Percentiles rank a stretch among this genome's conserved stretches.
phyloP scores from a whole-genome alignment of 2,888 invertebrate species.

The Stratiomys singularior region DNA sequence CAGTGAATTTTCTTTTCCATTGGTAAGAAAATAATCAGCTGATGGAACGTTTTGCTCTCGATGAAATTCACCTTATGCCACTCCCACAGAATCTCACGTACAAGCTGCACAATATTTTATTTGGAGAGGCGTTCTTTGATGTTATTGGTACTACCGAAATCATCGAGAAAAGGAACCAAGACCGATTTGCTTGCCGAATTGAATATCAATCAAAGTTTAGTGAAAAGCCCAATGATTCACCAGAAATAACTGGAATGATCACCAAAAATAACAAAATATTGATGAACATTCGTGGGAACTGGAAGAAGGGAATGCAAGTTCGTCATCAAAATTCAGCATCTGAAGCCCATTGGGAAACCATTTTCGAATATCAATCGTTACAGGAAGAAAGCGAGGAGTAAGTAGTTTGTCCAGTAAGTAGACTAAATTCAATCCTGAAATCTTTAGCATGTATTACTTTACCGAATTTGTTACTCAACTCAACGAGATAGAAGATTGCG shows the following conservation, averaged over 20 bases:
- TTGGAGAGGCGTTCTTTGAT: constrained; percentile 97
- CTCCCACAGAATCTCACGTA: constrained; percentile 73
- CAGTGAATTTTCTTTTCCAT: constrained; percentile 93
- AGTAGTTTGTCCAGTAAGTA: neutral
- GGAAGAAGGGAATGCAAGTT: constrained; percentile 73
- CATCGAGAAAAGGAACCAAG: constrained; percentile 80
- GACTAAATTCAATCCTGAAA: neutral
- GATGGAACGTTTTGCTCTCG: neutral
- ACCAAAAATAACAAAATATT: constrained; percentile 70
- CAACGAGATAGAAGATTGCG: constrained; percentile 87
- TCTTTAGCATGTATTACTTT: constrained; percentile 76
- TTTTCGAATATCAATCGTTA: neutral
- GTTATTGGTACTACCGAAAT: constrained; percentile 98
- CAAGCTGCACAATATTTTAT: constrained; percentile 97
- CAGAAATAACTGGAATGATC: neutral
- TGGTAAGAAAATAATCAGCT: constrained; percentile 64
- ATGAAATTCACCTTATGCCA: neutral
- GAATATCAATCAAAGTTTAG: constrained; percentile 53
- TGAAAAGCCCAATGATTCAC: neutral
- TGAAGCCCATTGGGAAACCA: neutral
- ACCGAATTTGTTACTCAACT: constrained; percentile 91
- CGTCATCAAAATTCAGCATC: constrained; percentile 57
- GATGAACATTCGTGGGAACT: constrained; percentile 80
- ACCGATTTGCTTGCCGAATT: constrained; percentile 90
- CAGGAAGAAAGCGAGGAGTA: neutral